Percentiles rank a stretch among this genome's conserved stretches.
These are phyloP conservation scores for Merops nubicus DNA, from an alignment of 2,113 vertebrate genomes.

Conservation along the genomic window DNA sequence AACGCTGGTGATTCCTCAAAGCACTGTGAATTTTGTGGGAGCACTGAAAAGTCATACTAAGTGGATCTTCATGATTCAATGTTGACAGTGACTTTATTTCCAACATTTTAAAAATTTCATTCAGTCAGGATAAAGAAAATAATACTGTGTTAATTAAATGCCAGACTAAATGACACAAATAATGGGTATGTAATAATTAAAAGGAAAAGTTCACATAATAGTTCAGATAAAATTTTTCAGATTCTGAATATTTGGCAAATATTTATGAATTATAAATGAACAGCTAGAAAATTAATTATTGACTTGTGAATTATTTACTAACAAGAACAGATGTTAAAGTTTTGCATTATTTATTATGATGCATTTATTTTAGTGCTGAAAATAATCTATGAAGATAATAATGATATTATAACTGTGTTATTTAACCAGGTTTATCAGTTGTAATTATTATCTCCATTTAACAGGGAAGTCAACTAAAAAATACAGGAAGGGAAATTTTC, in stretches of 20 bases:
- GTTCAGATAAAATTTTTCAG: conserved; percentile 36
- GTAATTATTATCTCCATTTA: conserved; percentile 53
- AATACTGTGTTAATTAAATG: conserved; percentile 38
- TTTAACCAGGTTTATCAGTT: conserved; percentile 48
- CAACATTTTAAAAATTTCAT: conserved; percentile 1
- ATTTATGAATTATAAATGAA: conserved; percentile 68
- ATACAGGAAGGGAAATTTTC: not conserved
- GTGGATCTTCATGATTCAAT: not conserved
- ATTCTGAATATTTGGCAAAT: conserved; percentile 63
- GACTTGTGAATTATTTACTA: conserved; percentile 67
- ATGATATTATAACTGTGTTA: conserved; percentile 50
- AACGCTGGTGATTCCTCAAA: not conserved
- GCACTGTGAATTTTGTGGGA: not conserved
- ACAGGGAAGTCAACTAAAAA: not conserved
- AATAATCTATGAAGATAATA: conserved; percentile 54
- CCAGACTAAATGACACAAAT: conserved; percentile 20
- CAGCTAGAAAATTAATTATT: conserved; percentile 67
- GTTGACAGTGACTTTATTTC: not conserved
- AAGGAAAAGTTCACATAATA: conserved; percentile 29
- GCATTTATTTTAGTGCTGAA: conserved; percentile 51
- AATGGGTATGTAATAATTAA: conserved; percentile 18
- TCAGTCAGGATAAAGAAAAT: not conserved
- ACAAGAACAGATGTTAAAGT: conserved; percentile 62
- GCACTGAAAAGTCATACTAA: not conserved
- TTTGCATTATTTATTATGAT: conserved; percentile 64